These are phyloP conservation scores for Tadarida brasiliensis DNA, from an alignment of 2,797 vertebrate genomes.

Conservation along the genomic window DNA sequence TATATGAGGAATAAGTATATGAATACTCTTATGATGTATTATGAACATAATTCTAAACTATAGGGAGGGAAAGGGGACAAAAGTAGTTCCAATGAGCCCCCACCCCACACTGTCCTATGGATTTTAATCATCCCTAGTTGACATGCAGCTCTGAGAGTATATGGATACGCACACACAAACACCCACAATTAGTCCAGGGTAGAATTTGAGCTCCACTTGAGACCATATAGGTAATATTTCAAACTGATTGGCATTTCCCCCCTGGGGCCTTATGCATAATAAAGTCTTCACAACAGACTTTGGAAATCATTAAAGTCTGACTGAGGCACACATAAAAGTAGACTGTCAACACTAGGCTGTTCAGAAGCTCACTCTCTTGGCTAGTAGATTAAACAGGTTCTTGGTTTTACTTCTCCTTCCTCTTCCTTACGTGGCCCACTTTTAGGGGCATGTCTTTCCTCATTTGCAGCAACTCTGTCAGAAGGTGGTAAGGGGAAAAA, in stretches of 20 bases:
- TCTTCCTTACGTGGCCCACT: neutral
- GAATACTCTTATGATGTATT: slow-evolving; percentile 2
- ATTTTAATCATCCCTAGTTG: slow-evolving; percentile 19
- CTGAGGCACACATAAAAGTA: slow-evolving; percentile 63
- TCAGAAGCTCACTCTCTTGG: slow-evolving; percentile 47
- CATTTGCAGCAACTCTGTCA: neutral
- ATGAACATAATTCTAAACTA: slow-evolving; percentile 25
- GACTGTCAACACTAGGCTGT: slow-evolving; percentile 52
- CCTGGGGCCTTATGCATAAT: slow-evolving; percentile 76
- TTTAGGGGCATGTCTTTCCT: slow-evolving; percentile 9
- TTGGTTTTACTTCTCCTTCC: slow-evolving; percentile 9
- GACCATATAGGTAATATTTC: slow-evolving; percentile 76
- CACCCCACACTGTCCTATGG: neutral
- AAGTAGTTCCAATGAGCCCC: slow-evolving; percentile 12
- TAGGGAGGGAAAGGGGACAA: neutral
- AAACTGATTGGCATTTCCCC: slow-evolving; percentile 74
- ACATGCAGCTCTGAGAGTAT: slow-evolving; percentile 22
- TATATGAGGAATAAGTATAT: neutral
- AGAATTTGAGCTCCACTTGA: slow-evolving; percentile 67
- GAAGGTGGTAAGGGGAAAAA: slow-evolving; percentile 27
- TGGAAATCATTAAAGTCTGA: slow-evolving; percentile 78
- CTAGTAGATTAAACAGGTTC: slow-evolving; percentile 37
- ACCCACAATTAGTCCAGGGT: slow-evolving; percentile 52
- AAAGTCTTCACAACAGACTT: slow-evolving; percentile 78
- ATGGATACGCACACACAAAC: neutral